phyloP scores from a whole-genome alignment of 2,113 vertebrate species.

The Ciconia maguari region DNA sequence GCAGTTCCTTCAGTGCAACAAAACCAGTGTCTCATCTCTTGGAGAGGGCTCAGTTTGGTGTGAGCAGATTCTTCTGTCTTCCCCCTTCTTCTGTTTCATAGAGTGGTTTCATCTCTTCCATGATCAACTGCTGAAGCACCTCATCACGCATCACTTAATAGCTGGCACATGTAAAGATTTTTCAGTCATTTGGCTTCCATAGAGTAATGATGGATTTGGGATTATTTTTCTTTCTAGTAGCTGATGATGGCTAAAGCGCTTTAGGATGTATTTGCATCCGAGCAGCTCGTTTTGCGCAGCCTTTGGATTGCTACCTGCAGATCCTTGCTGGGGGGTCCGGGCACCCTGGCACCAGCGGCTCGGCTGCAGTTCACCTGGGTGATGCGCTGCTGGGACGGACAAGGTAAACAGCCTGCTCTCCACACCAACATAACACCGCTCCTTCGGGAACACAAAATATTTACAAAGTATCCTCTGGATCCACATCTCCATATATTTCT shows the following conservation, averaged over 20 bases:
- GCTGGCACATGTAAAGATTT: neutral
- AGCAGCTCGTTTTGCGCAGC: neutral
- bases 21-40: neutral
- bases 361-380: neutral
- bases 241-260: neutral
- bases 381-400: neutral
- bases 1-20: neutral
- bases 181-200: neutral
- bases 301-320: neutral
- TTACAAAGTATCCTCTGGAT: neutral
- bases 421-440: fast-evolving
- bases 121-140: neutral
- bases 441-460: neutral
- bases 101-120: neutral
- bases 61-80: neutral
- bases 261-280: neutral
- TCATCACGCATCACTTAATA: neutral
- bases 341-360: neutral
- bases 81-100: neutral
- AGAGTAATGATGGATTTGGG: neutral
- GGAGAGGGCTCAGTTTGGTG: neutral
- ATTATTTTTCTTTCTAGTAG: neutral
- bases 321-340: fast-evolving
- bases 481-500: neutral
- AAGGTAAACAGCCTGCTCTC: neutral